Evolutionary conservation across 2,888 invertebrate species (phyloP).

Genomic region (Prenolepis imparis): DNA sequence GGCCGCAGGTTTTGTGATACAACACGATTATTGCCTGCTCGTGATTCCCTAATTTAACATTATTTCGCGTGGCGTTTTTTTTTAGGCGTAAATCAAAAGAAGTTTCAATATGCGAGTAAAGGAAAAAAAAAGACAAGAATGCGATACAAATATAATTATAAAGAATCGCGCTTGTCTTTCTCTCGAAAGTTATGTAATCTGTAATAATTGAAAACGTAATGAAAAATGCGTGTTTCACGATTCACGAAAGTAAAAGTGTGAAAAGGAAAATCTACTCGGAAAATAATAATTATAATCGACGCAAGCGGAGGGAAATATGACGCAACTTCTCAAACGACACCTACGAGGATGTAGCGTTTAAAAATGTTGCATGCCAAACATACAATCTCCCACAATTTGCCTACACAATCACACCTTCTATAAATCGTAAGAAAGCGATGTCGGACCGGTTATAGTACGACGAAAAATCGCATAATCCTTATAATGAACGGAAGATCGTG

Average conservation of each 20-base stretch:
- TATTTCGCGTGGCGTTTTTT: slow-evolving; percentile 4
- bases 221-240: neutral
- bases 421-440: slow-evolving; percentile 50
- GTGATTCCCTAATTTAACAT: slow-evolving; percentile 47
- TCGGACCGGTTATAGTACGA: slow-evolving; percentile 47
- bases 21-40: slow-evolving; percentile 58
- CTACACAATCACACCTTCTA: slow-evolving; percentile 32
- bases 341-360: slow-evolving; percentile 28
- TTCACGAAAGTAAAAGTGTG: neutral
- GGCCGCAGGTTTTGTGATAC: slow-evolving; percentile 50
- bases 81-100: slow-evolving; percentile 38
- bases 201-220: slow-evolving; percentile 4
- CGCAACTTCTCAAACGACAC: slow-evolving; percentile 50
- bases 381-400: slow-evolving; percentile 30
- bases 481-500: slow-evolving; percentile 53
- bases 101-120: slow-evolving; percentile 2
- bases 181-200: neutral
- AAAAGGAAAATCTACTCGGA: neutral
- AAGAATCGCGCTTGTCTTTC: neutral
- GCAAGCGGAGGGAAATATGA: slow-evolving; percentile 23
- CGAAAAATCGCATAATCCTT: slow-evolving; percentile 40
- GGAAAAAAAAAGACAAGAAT: neutral
- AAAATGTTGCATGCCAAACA: slow-evolving; percentile 36
- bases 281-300: neutral
- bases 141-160: neutral